Conservation (phyloP, 2,113 vertebrate genomes). For the Rattus rattus region DNA sequence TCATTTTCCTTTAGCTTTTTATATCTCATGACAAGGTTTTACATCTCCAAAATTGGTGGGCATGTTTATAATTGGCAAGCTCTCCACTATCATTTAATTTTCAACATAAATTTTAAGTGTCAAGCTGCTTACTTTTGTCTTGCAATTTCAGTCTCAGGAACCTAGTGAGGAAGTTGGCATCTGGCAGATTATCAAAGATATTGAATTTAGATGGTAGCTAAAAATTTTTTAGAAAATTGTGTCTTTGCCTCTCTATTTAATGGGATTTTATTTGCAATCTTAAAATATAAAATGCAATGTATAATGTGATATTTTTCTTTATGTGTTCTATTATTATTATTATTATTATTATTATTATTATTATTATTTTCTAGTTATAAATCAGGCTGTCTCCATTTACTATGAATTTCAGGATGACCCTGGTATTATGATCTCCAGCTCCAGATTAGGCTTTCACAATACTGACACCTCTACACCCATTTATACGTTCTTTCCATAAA, state of each 20-base stretch:
- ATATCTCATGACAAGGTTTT: constrained; percentile 24
- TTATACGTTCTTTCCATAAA: not conserved
- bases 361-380: not conserved
- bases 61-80: not conserved
- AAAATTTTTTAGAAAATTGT: not conserved
- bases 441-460: not conserved
- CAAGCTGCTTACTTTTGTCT: constrained; percentile 11
- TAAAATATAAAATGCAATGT: not conserved
- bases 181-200: not conserved
- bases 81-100: constrained; percentile 12
- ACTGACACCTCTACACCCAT: too few species aligned
- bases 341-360: not conserved
- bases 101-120: constrained; percentile 40
- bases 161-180: not conserved
- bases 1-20: not conserved
- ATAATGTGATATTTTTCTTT: not conserved
- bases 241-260: not conserved
- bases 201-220: not conserved
- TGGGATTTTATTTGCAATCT: not conserved
- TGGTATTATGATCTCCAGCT: too few species aligned
- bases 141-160: not conserved
- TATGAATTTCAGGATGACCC: not conserved
- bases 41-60: constrained; percentile 8
- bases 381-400: not conserved
- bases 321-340: too few species aligned